Evolutionary conservation across 2,888 invertebrate genomes (phyloP), one percentile per base, ranked within the genome.

Genomic region (Monopis laevigella): DNA sequence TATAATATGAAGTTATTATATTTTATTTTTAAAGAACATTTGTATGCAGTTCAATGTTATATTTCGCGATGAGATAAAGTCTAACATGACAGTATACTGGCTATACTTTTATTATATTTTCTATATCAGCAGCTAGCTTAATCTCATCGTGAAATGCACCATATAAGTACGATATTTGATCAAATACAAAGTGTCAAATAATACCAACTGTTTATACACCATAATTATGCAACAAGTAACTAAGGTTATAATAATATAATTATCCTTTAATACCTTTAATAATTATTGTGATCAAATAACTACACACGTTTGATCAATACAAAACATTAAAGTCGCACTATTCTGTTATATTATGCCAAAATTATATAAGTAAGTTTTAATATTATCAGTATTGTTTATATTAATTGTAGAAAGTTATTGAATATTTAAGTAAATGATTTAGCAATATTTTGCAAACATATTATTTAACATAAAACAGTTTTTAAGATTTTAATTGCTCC

Each of bases 1-100:
- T 75, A 75, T 75, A n/a, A n/a, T n/a, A 78, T 77, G 74, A 78
- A 80, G 80, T 71, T 75, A 72, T 36, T 21, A 21, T 36, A 21
- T 21, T 77, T 78, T 80, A 80, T 78, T 77, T 74, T 72, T 68
- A 75, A 75, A 77, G 78, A 78, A 78, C 80, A 77, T 74, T 65
- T 78, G 72, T 62, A 10, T 39, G 34, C 29, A 67, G 67, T 68
- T 64, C 64, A 62, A 65, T 64, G 60, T 54, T 70, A 73, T 71
- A 62, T 72, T 65, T 67, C 62, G 68, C 71, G 65, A 66, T 73
- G n/a, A n/a, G n/a, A n/a, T n/a, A n/a, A n/a, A n/a, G n/a, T n/a
- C n/a, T n/a, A n/a, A n/a, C n/a, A n/a, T n/a, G n/a, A n/a, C n/a
- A n/a, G n/a, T n/a, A n/a, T n/a, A n/a, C n/a, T n/a, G n/a, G n/a